A percentile compares a stretch with the other conserved stretches of the same genome.
Conservation (phyloP, 2,888 invertebrate genomes). For the Stictocephala bisonia region DNA sequence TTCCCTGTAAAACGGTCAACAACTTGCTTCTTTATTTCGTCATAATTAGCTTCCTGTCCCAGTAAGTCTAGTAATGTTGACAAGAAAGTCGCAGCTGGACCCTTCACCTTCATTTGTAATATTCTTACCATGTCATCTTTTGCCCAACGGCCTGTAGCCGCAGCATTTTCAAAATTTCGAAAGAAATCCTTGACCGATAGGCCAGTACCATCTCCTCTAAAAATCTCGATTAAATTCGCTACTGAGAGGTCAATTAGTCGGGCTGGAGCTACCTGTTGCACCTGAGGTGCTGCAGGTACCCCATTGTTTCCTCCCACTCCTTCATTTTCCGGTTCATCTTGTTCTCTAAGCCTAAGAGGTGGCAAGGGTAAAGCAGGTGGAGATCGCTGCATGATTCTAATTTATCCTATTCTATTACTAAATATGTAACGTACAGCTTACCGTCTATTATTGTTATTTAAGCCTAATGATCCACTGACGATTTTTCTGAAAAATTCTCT, state of each 20-base stretch:
- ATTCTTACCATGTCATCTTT: conserved; percentile 2
- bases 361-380: not conserved
- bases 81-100: not conserved
- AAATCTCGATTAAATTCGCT: not conserved
- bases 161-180: not conserved
- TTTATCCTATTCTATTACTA: too few species aligned
- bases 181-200: conserved; percentile 1
- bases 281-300: not conserved
- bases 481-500: too few species aligned
- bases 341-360: not conserved
- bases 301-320: not conserved
- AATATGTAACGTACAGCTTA: too few species aligned
- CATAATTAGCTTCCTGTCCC: not conserved
- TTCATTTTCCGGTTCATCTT: not conserved
- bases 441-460: too few species aligned
- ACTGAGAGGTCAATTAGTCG: not conserved
- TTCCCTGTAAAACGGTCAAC: conserved; percentile 9
- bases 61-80: not conserved
- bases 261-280: not conserved
- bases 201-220: not conserved
- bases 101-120: conserved; percentile 14
- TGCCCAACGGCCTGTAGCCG: not conserved
- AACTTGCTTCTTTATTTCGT: not conserved
- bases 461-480: too few species aligned
- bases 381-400: not conserved